Conservation (phyloP, 1,140 invertebrate genomes). For the Triops cancriformis region DNA sequence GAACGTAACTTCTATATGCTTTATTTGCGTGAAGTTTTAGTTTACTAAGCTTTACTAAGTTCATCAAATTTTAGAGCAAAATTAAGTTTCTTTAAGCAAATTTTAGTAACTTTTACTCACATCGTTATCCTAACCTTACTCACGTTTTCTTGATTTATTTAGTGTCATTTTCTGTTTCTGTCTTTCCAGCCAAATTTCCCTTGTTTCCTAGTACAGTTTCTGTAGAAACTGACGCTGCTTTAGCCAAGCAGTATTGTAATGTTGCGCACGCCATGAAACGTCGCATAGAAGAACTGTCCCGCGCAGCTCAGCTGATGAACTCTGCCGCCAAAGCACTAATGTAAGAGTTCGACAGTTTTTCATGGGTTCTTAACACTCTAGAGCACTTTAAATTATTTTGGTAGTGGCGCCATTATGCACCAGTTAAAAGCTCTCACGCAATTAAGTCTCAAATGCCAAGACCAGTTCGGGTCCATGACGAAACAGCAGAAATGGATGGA, state of each 20-base stretch:
- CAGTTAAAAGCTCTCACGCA: background rate
- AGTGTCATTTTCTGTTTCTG: constrained; percentile 15
- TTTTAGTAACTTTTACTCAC: too few relatives aligned
- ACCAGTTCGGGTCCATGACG: background rate
- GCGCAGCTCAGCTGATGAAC: constrained; percentile 55
- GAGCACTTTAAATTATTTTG: background rate
- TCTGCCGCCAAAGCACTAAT: constrained; percentile 56
- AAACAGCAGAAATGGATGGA: background rate
- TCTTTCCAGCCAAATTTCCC: constrained; percentile 60
- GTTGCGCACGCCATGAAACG: constrained; percentile 75
- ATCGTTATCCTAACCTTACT: too few relatives aligned
- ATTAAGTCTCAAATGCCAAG: background rate
- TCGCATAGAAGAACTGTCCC: constrained; percentile 59
- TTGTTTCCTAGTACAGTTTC: constrained; percentile 68
- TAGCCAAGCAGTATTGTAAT: constrained; percentile 79
- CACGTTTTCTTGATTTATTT: constrained; percentile 26
- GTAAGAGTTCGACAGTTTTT: constrained; percentile 29
- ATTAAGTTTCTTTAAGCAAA: too few relatives aligned
- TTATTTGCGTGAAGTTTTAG: background rate
- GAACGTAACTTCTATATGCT: background rate
- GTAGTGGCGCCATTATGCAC: background rate
- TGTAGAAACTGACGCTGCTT: constrained; percentile 77
- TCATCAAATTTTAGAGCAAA: too few relatives aligned
- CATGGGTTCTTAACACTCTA: background rate
- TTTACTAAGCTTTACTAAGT: too few relatives aligned